A percentile compares a stretch with the other conserved stretches of the same genome.
These are phyloP conservation scores for Eudasyphora cyanicolor DNA, from an alignment of 2,888 invertebrate genomes.

Conservation along the genomic window DNA sequence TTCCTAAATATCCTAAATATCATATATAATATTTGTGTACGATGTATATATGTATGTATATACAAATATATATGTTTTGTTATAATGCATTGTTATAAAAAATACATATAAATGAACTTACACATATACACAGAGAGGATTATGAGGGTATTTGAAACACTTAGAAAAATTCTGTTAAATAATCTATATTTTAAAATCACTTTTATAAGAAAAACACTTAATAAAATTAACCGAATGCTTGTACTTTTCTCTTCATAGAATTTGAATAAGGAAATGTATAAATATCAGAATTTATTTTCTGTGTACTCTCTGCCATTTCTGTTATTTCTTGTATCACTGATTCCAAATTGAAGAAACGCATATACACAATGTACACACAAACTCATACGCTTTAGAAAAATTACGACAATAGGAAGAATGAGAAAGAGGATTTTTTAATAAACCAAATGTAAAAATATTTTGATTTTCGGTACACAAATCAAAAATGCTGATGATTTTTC, in stretches of 20 bases:
- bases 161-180: no score
- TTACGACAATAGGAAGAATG: background rate
- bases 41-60: background rate
- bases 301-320: background rate
- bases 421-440: slow-evolving; percentile 32
- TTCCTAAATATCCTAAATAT: background rate
- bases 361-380: background rate
- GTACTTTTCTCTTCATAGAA: no score
- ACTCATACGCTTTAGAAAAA: slow-evolving; percentile 49
- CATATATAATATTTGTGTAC: background rate
- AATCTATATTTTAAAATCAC: no score
- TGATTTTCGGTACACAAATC: slow-evolving; percentile 41
- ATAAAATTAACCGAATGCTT: no score
- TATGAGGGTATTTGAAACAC: no score
- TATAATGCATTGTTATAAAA: background rate
- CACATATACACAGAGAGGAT: no score
- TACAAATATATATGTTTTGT: background rate
- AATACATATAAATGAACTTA: no score
- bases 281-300: no score
- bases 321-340: slow-evolving; percentile 54
- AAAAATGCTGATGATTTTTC: slow-evolving; percentile 54
- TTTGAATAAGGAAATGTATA: no score
- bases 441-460: slow-evolving; percentile 43
- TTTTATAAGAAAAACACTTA: no score
- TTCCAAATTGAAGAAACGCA: slow-evolving; percentile 30